Evolutionary conservation across 1,140 invertebrate species (phyloP).

Genomic region (Zaprionus camerounensis): DNA sequence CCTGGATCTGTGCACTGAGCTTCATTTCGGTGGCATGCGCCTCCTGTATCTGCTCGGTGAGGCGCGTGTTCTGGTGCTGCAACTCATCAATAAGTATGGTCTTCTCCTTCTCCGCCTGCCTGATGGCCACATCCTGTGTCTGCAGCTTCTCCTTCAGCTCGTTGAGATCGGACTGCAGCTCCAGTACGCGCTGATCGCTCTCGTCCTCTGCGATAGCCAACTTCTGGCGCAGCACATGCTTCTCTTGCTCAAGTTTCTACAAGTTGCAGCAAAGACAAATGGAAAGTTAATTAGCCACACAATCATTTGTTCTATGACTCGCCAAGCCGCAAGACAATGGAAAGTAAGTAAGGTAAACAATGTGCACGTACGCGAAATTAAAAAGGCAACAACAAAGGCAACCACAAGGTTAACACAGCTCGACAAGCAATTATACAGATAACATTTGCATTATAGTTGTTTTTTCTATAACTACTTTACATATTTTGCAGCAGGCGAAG

Average conservation of each 20-base stretch:
- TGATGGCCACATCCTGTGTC: slow-evolving; percentile 85
- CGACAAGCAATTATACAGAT: slow-evolving; percentile 38
- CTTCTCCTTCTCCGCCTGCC: slow-evolving; percentile 91
- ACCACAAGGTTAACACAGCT: slow-evolving; percentile 70
- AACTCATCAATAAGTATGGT: slow-evolving; percentile 92
- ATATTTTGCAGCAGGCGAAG: slow-evolving; percentile 6
- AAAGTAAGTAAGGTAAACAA: slow-evolving; percentile 71
- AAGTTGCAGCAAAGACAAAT: slow-evolving; percentile 66
- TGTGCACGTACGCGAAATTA: slow-evolving; percentile 56
- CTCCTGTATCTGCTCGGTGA: slow-evolving; percentile 94
- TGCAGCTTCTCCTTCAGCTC: slow-evolving; percentile 89
- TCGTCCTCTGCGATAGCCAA: slow-evolving; percentile 94
- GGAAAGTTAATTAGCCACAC: slow-evolving; percentile 67
- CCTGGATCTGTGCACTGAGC: slow-evolving; percentile 91
- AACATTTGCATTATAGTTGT: slow-evolving; percentile 64
- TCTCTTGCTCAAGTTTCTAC: slow-evolving; percentile 96
- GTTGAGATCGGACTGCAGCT: slow-evolving; percentile 94
- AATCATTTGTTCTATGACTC: slow-evolving; percentile 70
- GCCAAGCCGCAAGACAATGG: slow-evolving; percentile 56
- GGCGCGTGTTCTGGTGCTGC: slow-evolving; percentile 94
- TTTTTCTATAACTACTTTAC: slow-evolving; percentile 7
- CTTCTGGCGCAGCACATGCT: slow-evolving; percentile 93
- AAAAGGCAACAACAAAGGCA: slow-evolving; percentile 45
- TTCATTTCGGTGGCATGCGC: slow-evolving; percentile 92
- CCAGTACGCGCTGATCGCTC: slow-evolving; percentile 93